Evolutionary conservation across 2,113 vertebrate species (phyloP).

Genomic region (Ibidorhyncha struthersii): DNA sequence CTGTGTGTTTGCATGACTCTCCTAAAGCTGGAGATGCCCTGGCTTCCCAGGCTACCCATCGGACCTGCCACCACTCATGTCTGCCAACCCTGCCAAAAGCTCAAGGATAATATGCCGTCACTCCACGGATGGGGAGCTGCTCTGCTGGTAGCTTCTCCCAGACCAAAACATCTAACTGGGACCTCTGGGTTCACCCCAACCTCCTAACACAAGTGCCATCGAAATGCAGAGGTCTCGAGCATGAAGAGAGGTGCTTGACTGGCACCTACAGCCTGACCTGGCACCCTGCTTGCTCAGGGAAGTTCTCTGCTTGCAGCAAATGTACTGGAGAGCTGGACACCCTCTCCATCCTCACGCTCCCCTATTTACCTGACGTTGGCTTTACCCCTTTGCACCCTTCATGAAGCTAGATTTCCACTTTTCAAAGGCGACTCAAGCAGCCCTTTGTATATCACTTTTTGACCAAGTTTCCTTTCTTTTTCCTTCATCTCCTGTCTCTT

Average conservation of each 20-base stretch:
- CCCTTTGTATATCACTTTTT: not conserved
- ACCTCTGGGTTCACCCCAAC: not conserved
- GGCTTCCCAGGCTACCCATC: not conserved
- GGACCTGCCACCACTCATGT: not conserved
- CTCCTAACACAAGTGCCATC: not conserved
- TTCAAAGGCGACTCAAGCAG: not conserved
- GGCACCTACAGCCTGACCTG: too few relatives aligned
- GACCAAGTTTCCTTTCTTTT: constrained; percentile 26
- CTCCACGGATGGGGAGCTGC: not conserved
- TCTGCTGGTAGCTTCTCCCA: not conserved
- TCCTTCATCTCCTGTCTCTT: constrained; percentile 28
- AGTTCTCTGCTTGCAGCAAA: not conserved
- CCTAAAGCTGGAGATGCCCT: not conserved
- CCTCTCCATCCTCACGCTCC: not conserved
- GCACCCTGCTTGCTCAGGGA: not conserved
- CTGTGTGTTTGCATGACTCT: not conserved
- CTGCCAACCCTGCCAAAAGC: not conserved
- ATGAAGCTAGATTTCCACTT: rapidly evolving
- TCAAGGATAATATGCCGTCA: rapidly evolving
- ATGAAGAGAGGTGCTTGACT: too few relatives aligned
- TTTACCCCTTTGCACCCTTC: not conserved
- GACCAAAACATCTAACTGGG: not conserved
- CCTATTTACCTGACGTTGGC: not conserved
- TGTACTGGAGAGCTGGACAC: not conserved
- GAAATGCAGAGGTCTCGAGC: not conserved